These are phyloP conservation scores for Trochalopteron elliotii DNA, from an alignment of 2,113 vertebrate species.

Conservation along the genomic window DNA sequence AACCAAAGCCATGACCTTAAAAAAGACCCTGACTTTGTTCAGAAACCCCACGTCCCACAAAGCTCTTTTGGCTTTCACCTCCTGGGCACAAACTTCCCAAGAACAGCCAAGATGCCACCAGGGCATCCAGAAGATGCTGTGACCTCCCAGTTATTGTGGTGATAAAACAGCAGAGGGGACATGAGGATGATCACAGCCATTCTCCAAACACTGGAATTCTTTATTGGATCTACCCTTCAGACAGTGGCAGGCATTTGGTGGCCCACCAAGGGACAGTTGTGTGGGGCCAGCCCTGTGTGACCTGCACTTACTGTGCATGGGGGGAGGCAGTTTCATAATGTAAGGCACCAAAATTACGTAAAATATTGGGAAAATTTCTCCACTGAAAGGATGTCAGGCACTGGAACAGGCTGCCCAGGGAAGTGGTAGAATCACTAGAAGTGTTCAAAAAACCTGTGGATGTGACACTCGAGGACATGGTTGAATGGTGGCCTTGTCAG, in stretches of 20 bases:
- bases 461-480: not conserved
- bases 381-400: not conserved
- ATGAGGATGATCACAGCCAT: not conserved
- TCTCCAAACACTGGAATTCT: not conserved
- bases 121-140: too few species aligned
- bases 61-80: not conserved
- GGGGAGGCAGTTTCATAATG: accelerated
- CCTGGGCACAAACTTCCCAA: not conserved
- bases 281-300: not conserved
- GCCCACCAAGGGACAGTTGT: not conserved
- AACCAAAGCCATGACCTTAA: not conserved
- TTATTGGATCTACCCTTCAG: not conserved
- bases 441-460: not conserved
- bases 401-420: not conserved
- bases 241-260: not conserved
- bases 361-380: not conserved
- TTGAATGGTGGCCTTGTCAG: not conserved
- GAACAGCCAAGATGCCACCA: not conserved
- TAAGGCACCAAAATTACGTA: not conserved
- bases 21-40: not conserved
- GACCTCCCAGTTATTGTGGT: not conserved
- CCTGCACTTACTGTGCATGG: not conserved
- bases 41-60: not conserved
- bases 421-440: not conserved
- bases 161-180: not conserved